Percentiles rank a stretch among this genome's conserved stretches.
Evolutionary conservation across 2,113 vertebrate species (phyloP).

Genomic region (Notothenia coriiceps): DNA sequence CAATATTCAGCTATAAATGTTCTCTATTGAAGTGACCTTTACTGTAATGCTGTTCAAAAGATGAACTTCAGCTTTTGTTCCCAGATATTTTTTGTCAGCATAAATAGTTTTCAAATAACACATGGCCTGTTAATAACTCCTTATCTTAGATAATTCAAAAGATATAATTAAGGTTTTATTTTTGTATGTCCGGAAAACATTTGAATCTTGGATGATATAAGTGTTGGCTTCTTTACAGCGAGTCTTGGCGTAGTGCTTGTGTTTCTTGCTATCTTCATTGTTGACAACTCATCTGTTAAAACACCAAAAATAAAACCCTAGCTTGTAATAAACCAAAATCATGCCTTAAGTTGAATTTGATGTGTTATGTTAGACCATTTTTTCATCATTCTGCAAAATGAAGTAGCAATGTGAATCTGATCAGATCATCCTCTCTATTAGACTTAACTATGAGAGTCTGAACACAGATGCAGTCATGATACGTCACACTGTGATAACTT

Average conservation of each 20-base stretch:
- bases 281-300: background rate
- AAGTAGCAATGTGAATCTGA: background rate
- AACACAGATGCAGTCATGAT: background rate
- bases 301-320: background rate
- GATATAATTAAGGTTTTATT: too few relatives aligned
- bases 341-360: background rate
- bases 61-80: background rate
- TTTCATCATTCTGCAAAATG: background rate
- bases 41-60: background rate
- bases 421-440: background rate
- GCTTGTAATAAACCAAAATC: background rate
- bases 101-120: background rate
- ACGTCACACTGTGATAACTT: background rate
- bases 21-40: background rate
- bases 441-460: background rate
- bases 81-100: background rate
- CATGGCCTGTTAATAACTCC: background rate
- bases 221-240: conserved; percentile 1
- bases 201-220: conserved; percentile 2
- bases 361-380: background rate
- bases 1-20: background rate
- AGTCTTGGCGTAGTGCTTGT: background rate
- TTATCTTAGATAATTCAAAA: background rate
- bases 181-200: background rate
- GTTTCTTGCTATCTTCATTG: background rate